Conservation (phyloP, 2,888 invertebrate genomes). For the Sphecodes monilicornis region DNA sequence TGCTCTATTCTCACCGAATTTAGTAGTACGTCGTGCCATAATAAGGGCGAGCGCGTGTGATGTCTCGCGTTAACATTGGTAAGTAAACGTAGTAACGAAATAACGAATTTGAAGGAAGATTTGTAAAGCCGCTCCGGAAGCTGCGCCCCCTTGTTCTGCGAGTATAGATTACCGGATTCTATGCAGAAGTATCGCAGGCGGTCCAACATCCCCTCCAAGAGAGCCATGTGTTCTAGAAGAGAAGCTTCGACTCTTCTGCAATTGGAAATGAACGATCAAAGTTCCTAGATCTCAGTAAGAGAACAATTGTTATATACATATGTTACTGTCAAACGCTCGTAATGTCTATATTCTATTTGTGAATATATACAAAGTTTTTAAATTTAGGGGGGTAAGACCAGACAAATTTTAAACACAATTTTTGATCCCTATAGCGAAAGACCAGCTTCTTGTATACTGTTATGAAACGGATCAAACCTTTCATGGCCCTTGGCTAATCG, state of each 20-base stretch:
- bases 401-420: too few species aligned
- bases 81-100: conserved; percentile 77
- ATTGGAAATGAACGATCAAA: neutral
- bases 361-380: too few species aligned
- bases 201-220: conserved; percentile 90
- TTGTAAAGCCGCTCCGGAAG: conserved; percentile 75
- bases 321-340: neutral
- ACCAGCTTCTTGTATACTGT: neutral
- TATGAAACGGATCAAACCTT: conserved; percentile 78
- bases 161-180: conserved; percentile 61
- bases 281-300: too few species aligned
- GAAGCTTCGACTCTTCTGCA: conserved; percentile 89
- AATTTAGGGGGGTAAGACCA: too few species aligned
- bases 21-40: conserved; percentile 82
- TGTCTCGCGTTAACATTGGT: conserved; percentile 63
- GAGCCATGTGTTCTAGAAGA: conserved; percentile 92
- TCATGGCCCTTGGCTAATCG: conserved; percentile 86
- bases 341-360: neutral
- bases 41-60: conserved; percentile 68
- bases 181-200: conserved; percentile 86
- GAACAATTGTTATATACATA: too few species aligned
- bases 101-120: conserved; percentile 74
- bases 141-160: conserved; percentile 67
- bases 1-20: conserved; percentile 75
- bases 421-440: too few species aligned